phyloP scores from a whole-genome alignment of 2,888 invertebrate species.

The Maniola hyperantus region DNA sequence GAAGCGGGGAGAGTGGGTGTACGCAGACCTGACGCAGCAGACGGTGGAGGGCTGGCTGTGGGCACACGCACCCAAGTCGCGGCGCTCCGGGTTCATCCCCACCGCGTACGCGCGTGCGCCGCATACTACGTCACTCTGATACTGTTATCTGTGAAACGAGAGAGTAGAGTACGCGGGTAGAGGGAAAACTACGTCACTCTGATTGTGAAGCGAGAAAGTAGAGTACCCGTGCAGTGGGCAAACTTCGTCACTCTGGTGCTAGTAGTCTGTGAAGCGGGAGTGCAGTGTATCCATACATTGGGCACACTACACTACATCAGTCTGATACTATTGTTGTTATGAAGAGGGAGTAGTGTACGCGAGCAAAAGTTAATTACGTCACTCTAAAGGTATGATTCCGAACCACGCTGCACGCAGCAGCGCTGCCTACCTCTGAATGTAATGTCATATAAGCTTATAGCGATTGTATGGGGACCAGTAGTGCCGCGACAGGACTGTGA shows the following conservation, averaged over 20 bases:
- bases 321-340: conserved; percentile 53
- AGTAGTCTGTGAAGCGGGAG: neutral
- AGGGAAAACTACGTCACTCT: neutral
- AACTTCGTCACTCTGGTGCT: conserved; percentile 87
- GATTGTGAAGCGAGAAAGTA: neutral
- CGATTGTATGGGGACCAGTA: too few species aligned
- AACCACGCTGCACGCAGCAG: too few species aligned
- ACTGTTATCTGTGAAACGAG: neutral
- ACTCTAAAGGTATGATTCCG: too few species aligned
- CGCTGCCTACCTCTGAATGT: too few species aligned
- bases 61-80: conserved; percentile 96
- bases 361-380: too few species aligned
- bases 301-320: conserved; percentile 95
- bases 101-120: conserved; percentile 96
- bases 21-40: conserved; percentile 96
- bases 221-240: too few species aligned
- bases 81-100: conserved; percentile 97
- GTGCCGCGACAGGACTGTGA: too few species aligned
- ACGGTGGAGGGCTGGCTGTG: conserved; percentile 97
- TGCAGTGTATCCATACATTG: too few species aligned
- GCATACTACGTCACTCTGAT: conserved; percentile 92
- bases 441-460: too few species aligned
- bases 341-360: too few species aligned
- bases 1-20: conserved; percentile 96
- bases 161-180: too few species aligned